These are phyloP conservation scores for Galemys pyrenaicus DNA, from an alignment of 2,113 vertebrate genomes.

Conservation along the genomic window DNA sequence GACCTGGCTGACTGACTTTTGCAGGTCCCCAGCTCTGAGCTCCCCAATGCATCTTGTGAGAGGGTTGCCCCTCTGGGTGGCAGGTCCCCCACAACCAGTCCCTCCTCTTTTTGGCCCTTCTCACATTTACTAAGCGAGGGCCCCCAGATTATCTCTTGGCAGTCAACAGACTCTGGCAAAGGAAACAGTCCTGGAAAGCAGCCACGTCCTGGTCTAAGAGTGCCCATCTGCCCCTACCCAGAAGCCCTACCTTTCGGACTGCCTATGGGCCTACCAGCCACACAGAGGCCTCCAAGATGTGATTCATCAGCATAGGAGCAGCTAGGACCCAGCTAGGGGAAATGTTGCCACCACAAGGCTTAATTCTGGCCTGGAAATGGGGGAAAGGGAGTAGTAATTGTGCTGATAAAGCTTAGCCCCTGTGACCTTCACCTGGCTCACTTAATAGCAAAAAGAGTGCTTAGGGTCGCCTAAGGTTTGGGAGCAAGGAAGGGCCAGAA, in stretches of 20 bases:
- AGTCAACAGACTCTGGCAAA: neutral
- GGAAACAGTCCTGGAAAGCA: neutral
- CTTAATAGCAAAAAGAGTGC: neutral
- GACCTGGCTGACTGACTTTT: neutral
- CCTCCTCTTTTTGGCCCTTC: neutral
- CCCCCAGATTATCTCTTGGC: neutral
- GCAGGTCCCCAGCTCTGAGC: neutral
- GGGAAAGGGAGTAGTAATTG: neutral
- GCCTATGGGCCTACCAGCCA: neutral
- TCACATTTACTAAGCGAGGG: neutral
- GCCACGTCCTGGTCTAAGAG: neutral
- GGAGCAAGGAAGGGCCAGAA: neutral
- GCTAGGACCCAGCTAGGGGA: neutral
- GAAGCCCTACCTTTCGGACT: neutral
- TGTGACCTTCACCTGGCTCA: neutral
- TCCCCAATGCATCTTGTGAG: neutral
- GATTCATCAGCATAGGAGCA: neutral
- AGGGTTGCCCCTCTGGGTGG: neutral
- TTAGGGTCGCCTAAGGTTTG: neutral
- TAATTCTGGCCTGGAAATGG: neutral
- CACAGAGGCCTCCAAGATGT: neutral
- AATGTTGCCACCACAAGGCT: constrained; percentile 51
- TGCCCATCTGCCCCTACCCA: neutral
- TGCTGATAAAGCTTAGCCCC: neutral
- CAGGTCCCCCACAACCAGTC: neutral